Evolutionary conservation across 1,140 invertebrate genomes (phyloP), one percentile per base, ranked within the genome.

Genomic region (Drosophila rufa): DNA sequence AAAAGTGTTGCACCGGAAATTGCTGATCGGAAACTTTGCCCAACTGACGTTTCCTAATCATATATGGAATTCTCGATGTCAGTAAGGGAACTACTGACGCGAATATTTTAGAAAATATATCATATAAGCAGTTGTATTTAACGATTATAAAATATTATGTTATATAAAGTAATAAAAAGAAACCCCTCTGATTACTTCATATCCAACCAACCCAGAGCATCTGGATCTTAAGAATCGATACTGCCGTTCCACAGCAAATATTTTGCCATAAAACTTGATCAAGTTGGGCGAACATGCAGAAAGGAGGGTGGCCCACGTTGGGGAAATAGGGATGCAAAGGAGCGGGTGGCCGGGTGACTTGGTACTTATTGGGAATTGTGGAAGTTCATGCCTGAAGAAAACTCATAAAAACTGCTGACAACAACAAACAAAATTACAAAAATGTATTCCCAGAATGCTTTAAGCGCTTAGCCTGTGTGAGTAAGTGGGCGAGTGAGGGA

Each of bases 391-490:
- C 55, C 68, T 60, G 69, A 22, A 55, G 61, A 74, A 76, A 67
- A 67, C 53, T 58, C 74, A 76, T 76, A 76, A 76, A 76, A 76
- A 76, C 61, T 76, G 74, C 73, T 76, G 73, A 76, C 73, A 76
- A 76, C 74, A 76, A 76, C 61, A 67, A 76, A 76, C 46, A 76
- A 58, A 57, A 76, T 76, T 51, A 53, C 68, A 74, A 74, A 70
- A 68, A 60, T 74, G 22, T 74, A 73, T 74, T 73, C 68, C 70
- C 68, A 60, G 55, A 60, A 74, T 73, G 46, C 70, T 74, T 74
- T 45, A 74, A 73, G 68, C 19, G 38, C 36, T 40, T 22, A 56
- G 53, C 33, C 15, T 40, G 33, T n/a, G 42, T 48, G 36, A 30
- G 22, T 61, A 36, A 36, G 33, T 36, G 33, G 9, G 33, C 9